Conservation (phyloP, 2,113 vertebrate genomes). For the Cynopterus brachyotis region DNA sequence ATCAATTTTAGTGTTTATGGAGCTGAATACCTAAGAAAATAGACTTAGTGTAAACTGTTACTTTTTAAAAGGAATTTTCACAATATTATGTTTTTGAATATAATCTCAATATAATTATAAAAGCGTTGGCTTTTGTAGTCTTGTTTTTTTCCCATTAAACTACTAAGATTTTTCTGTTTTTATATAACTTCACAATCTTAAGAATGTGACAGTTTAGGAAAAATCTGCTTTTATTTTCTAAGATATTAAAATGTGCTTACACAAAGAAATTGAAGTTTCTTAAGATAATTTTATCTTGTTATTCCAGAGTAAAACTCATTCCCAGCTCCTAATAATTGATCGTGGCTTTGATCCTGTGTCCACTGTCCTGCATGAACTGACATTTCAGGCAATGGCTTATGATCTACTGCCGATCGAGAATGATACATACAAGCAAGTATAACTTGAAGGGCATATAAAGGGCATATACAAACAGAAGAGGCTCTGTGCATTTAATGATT, state of each 20-base stretch:
- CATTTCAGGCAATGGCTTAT: conserved; percentile 98
- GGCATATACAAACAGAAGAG: neutral
- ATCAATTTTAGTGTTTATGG: neutral
- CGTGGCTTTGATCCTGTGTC: conserved; percentile 96
- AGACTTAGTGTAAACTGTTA: conserved; percentile 11
- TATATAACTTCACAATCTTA: conserved; percentile 10
- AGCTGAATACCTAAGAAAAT: conserved; percentile 32
- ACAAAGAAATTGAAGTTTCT: conserved; percentile 48
- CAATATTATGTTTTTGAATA: neutral
- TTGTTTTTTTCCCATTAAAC: neutral
- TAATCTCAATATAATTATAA: neutral
- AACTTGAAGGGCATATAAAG: conserved; percentile 32
- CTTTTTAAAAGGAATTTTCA: conserved; percentile 1
- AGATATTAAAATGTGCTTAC: conserved; percentile 34
- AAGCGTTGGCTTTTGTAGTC: neutral
- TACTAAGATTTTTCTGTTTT: conserved; percentile 16
- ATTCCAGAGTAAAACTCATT: conserved; percentile 93
- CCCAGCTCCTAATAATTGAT: conserved; percentile 96
- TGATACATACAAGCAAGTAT: conserved; percentile 94
- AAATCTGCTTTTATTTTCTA: conserved; percentile 50
- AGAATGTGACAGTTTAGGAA: conserved; percentile 40
- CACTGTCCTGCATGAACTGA: conserved; percentile 96
- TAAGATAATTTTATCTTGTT: conserved; percentile 67
- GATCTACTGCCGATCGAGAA: conserved; percentile 95
- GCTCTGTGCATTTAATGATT: neutral